A percentile compares a stretch with the other conserved stretches of the same genome.
Conservation (phyloP, 2,113 vertebrate genomes). For the Nothocercus julius region DNA sequence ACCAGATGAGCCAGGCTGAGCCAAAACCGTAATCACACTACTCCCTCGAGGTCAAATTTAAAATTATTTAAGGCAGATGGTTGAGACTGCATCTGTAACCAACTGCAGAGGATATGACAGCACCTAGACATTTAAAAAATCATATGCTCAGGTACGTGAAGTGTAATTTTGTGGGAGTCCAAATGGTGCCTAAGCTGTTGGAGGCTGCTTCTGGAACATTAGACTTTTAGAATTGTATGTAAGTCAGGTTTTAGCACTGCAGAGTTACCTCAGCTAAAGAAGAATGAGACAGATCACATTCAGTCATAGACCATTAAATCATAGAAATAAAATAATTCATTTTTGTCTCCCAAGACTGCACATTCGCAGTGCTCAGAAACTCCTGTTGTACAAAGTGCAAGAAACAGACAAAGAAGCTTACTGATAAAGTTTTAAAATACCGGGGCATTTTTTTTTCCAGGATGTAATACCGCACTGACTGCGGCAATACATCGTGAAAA, state of each 20-base stretch:
- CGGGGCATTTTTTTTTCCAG: background rate
- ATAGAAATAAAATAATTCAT: background rate
- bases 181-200: background rate
- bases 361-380: background rate
- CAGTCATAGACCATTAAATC: background rate
- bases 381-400: background rate
- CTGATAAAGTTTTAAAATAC: background rate
- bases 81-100: background rate
- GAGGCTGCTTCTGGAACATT: background rate
- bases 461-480: accelerated
- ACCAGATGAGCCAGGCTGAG: background rate
- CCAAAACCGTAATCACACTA: background rate
- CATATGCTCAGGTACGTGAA: background rate
- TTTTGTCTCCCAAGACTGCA: background rate
- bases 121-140: background rate
- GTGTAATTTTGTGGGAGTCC: background rate
- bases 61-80: background rate
- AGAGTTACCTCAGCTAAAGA: background rate
- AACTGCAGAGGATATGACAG: background rate
- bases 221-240: background rate
- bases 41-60: background rate
- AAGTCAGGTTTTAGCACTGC: background rate
- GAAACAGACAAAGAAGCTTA: background rate
- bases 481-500: background rate
- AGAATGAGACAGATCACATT: background rate